phyloP scores from a whole-genome alignment of 2,113 vertebrate species.

The Sinosuthora webbiana region DNA sequence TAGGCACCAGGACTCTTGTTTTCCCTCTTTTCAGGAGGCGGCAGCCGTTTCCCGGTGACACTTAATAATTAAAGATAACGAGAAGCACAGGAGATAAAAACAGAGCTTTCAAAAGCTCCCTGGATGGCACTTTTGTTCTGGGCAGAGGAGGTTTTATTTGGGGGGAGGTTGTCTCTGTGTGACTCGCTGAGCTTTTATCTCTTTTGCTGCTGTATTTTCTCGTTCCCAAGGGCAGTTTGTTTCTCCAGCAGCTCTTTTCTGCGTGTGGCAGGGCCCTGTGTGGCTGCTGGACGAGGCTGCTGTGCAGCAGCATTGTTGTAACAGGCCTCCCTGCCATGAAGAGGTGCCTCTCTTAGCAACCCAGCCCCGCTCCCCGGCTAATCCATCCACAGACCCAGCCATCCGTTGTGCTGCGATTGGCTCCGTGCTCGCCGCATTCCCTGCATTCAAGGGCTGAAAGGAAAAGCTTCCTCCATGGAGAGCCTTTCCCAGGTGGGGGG shows the following conservation, averaged over 20 bases:
- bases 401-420: not conserved
- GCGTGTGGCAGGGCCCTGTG: not conserved
- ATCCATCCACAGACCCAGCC: not conserved
- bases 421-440: not conserved
- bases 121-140: not conserved
- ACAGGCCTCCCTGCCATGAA: not conserved
- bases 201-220: not conserved
- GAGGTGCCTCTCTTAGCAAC: slow-evolving; percentile 17
- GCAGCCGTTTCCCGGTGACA: not conserved
- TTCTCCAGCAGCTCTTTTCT: not conserved
- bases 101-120: not conserved
- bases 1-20: not conserved
- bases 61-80: slow-evolving; percentile 19
- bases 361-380: not conserved
- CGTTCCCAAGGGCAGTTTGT: not conserved
- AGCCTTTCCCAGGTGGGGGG: not conserved
- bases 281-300: not conserved
- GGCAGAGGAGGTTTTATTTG: not conserved
- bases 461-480: not conserved
- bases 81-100: not conserved
- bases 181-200: not conserved
- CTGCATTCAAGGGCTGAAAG: slow-evolving; percentile 21
- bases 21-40: not conserved
- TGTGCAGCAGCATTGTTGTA: not conserved
- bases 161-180: not conserved